phyloP scores from a whole-genome alignment of 1,140 invertebrate genomes.

The Drosophila yakuba region DNA sequence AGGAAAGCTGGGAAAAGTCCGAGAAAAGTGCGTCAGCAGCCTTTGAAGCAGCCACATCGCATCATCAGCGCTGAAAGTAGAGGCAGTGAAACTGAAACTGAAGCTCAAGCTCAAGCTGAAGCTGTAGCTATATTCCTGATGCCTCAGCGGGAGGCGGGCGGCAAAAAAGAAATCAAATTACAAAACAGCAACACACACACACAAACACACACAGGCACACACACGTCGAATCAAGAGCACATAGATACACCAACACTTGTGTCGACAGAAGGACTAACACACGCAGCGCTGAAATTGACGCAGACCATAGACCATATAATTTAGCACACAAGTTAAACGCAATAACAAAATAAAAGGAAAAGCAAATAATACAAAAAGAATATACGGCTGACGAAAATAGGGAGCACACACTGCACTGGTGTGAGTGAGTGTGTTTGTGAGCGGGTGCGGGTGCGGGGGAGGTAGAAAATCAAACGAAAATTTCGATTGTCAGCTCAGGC shows the following conservation, averaged over 20 bases:
- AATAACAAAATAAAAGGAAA: slow-evolving; percentile 28
- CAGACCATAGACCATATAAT: slow-evolving; percentile 65
- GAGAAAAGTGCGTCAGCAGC: slow-evolving; percentile 67
- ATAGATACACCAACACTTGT: slow-evolving; percentile 28
- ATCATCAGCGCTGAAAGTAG: slow-evolving; percentile 13
- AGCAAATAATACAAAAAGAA: slow-evolving; percentile 31
- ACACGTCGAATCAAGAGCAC: slow-evolving; percentile 44
- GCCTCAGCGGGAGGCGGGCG: slow-evolving; percentile 70
- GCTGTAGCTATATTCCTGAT: slow-evolving; percentile 28
- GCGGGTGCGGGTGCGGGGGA: not conserved
- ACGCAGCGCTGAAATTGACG: slow-evolving; percentile 60
- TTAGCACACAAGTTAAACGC: slow-evolving; percentile 76
- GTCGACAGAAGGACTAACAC: slow-evolving; percentile 33
- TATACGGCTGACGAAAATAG: slow-evolving; percentile 33
- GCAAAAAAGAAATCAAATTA: slow-evolving; percentile 83
- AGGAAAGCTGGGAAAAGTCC: slow-evolving; percentile 21
- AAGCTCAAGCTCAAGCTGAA: slow-evolving; percentile 15
- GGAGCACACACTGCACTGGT: slow-evolving; percentile 27
- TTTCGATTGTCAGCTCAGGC: slow-evolving; percentile 47
- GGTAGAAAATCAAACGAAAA: slow-evolving; percentile 56
- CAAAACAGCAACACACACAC: slow-evolving; percentile 68
- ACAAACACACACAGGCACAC: slow-evolving; percentile 14
- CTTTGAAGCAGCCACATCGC: slow-evolving; percentile 26
- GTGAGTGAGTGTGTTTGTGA: slow-evolving; percentile 13
- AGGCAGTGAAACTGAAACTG: slow-evolving; percentile 38